Conservation (phyloP, 2,113 vertebrate genomes). For the Marmota monax region DNA sequence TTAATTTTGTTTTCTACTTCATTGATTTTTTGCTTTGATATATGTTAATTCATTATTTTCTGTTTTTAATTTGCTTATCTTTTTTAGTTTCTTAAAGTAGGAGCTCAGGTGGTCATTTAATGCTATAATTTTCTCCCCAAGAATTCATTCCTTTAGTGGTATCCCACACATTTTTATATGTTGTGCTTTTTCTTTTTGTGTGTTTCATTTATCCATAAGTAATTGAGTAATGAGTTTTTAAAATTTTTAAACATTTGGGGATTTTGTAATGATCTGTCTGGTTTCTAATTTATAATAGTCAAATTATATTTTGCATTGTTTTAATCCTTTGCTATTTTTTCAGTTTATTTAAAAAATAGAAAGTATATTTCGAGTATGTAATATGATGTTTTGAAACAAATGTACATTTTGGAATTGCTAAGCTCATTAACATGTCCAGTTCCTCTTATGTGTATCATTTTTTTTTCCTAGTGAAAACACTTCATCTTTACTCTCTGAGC, state of each 20-base stretch:
- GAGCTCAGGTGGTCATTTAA: background rate
- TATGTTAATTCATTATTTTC: background rate
- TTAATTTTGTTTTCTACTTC: background rate
- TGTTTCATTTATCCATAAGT: background rate
- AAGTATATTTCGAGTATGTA: background rate
- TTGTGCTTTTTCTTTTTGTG: background rate
- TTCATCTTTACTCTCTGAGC: background rate
- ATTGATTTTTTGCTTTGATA: background rate
- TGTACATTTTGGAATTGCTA: background rate
- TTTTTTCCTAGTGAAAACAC: background rate
- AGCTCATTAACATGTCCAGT: background rate
- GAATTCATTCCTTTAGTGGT: background rate
- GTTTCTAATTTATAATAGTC: background rate
- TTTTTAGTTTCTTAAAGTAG: background rate
- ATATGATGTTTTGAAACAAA: background rate
- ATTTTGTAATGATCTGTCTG: background rate
- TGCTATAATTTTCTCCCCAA: background rate
- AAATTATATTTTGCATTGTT: background rate
- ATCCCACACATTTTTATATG: background rate
- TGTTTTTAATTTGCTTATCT: background rate
- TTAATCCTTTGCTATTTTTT: background rate
- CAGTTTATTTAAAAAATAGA: background rate
- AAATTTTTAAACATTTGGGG: background rate
- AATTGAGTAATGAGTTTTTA: background rate
- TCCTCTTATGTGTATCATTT: background rate